phyloP scores from a whole-genome alignment of 2,113 vertebrate genomes.

The Dryoscopus gambensis region DNA sequence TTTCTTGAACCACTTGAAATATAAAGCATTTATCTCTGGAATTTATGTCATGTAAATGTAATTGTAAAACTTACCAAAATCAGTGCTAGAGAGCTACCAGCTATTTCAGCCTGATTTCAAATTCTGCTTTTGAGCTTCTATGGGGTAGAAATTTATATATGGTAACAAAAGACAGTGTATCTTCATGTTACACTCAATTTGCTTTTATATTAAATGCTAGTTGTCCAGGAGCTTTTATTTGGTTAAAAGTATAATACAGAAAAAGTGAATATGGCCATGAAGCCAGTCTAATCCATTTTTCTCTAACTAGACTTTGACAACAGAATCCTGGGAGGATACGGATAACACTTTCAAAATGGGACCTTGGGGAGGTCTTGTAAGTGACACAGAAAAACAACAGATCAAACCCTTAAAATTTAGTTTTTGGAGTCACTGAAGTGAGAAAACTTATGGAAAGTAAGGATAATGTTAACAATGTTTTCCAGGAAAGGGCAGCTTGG shows the following conservation, averaged over 20 bases:
- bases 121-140: background rate
- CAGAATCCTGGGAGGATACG: background rate
- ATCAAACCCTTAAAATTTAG: background rate
- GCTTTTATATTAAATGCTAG: background rate
- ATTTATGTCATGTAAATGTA: background rate
- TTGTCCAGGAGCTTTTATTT: background rate
- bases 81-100: background rate
- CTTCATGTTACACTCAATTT: background rate
- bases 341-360: background rate
- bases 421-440: background rate
- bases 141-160: background rate
- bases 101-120: background rate
- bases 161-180: background rate
- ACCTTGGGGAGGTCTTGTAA: background rate
- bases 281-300: background rate
- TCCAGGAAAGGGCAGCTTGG: background rate
- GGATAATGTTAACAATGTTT: background rate
- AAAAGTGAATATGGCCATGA: background rate
- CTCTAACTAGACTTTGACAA: background rate
- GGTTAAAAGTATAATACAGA: background rate
- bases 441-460: background rate
- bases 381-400: background rate
- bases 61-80: background rate
- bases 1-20: background rate
- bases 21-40: background rate